These are phyloP conservation scores for Danionella dracula DNA, from an alignment of 2,797 vertebrate species.

Conservation along the genomic window DNA sequence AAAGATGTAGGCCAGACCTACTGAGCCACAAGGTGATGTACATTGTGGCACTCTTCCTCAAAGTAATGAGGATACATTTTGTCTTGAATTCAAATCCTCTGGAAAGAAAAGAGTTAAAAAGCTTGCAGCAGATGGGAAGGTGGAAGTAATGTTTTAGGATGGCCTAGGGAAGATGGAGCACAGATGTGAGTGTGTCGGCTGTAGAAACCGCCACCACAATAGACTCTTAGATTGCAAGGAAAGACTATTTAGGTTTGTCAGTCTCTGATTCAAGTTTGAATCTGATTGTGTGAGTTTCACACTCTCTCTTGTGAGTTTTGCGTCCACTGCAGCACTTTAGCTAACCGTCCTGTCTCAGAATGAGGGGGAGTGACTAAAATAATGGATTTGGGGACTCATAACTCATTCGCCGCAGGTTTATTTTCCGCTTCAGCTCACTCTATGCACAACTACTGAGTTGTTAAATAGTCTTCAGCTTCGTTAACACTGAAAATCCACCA, in stretches of 20 bases:
- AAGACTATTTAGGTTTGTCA: constrained; percentile 40
- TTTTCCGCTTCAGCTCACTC: background rate
- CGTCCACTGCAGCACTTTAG: constrained; percentile 10
- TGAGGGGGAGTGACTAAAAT: background rate
- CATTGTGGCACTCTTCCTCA: background rate
- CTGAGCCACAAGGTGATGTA: constrained; percentile 12
- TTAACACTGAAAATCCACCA: background rate
- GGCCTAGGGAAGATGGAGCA: constrained; percentile 30
- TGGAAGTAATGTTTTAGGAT: constrained; percentile 34
- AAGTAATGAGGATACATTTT: background rate
- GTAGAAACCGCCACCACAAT: constrained; percentile 20
- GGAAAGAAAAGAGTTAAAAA: constrained; percentile 38
- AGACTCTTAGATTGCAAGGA: background rate
- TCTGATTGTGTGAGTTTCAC: background rate
- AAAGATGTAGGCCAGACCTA: constrained; percentile 29
- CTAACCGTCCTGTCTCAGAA: constrained; percentile 3
- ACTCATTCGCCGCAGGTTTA: constrained; percentile 38
- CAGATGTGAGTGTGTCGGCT: constrained; percentile 25
- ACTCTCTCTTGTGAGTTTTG: constrained; percentile 17
- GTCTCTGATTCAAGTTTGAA: background rate
- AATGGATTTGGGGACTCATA: constrained; percentile 3
- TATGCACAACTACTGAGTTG: background rate
- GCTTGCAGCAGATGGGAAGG: constrained; percentile 48
- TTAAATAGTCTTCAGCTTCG: background rate
- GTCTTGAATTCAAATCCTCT: background rate